Conservation (phyloP, 2,113 vertebrate genomes). For the Emydura subglobosa region DNA sequence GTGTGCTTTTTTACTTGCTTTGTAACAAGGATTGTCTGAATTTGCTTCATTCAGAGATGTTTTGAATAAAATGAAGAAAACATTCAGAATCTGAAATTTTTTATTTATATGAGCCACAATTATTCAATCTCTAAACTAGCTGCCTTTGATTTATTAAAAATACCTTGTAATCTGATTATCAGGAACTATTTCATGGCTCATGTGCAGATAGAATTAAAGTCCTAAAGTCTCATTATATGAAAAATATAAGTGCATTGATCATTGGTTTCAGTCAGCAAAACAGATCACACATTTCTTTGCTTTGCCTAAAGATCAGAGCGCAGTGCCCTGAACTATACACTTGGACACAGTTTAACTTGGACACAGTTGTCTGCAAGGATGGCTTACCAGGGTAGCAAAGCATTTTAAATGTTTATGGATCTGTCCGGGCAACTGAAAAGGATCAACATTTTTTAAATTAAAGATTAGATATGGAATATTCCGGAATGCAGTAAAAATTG, state of each 20-base stretch:
- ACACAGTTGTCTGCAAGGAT: neutral
- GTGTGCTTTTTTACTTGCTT: neutral
- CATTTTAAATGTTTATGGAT: neutral
- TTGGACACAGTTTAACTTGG: neutral
- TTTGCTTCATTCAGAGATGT: neutral
- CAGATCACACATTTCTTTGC: neutral
- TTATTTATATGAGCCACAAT: neutral
- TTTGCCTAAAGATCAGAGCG: neutral
- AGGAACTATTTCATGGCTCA: neutral
- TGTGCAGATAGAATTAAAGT: neutral
- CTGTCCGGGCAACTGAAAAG: neutral
- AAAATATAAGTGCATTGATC: neutral
- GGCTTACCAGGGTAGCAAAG: neutral
- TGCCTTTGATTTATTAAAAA: neutral
- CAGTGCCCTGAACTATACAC: neutral
- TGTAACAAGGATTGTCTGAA: neutral
- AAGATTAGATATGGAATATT: neutral
- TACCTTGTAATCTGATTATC: neutral
- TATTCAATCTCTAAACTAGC: neutral
- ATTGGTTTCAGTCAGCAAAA: neutral
- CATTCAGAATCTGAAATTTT: neutral
- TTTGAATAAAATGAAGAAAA: neutral
- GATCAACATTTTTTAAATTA: neutral
- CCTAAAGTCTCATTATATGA: neutral
- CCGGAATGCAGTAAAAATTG: neutral